Conservation (phyloP, 2,888 invertebrate species). For the Augiades crinisus region DNA sequence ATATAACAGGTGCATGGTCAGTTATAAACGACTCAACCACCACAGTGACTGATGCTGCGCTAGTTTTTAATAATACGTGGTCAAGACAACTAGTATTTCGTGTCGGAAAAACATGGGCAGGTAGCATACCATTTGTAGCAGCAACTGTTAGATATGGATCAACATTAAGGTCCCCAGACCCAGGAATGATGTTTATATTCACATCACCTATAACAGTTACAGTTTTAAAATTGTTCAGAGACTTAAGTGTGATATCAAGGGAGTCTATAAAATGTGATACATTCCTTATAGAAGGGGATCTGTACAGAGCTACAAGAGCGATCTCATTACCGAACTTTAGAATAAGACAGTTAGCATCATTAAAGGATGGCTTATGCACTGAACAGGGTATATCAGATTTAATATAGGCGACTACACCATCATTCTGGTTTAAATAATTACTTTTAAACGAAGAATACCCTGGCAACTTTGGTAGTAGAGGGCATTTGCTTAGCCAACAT, state of each 20-base stretch:
- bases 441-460: neutral
- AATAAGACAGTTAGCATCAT: constrained; percentile 3
- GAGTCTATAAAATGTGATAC: neutral
- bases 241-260: neutral
- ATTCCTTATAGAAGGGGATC: neutral
- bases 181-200: constrained; percentile 1
- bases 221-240: constrained; percentile 2
- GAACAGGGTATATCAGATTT: neutral
- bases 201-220: constrained; percentile 4
- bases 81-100: constrained; percentile 9
- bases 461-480: neutral
- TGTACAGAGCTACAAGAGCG: neutral
- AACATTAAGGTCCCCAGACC: neutral
- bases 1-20: constrained; percentile 3
- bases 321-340: neutral
- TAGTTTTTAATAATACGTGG: constrained; percentile 11
- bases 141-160: neutral
- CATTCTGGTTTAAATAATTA: neutral
- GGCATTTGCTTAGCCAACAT: constrained; percentile 12
- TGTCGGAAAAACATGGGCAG: constrained; percentile 10
- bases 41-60: constrained; percentile 5
- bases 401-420: constrained; percentile 3
- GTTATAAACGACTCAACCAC: constrained; percentile 11
- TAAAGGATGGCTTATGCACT: neutral
- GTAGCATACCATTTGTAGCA: constrained; percentile 5